Base-by-base conservation (phyloP, 2,888 invertebrate genomes). In the Dryadula phaetusa region DNA sequence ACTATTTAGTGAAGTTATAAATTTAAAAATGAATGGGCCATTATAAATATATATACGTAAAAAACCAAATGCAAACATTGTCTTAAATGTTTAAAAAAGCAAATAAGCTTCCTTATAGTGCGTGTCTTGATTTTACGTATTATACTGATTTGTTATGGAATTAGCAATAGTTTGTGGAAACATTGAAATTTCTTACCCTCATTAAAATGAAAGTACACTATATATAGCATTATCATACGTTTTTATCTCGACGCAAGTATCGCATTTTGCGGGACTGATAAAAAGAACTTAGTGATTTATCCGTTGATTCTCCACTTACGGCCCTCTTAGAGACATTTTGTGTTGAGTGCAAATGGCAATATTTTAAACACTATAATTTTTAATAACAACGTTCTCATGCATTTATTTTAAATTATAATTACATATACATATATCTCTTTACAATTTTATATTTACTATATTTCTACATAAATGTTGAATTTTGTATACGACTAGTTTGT, bases 1-100 rank as follows among this genome's bases (percentile, higher is more conserved):
- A 28, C 49, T 28, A 52, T 52, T 52, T 28, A 32, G 16, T 28
- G 28, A 16, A 28, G 52, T 32, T 16, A 52, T 28, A 28, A 52
- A 32, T 10, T 28, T 16, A 4, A 52, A 37, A 52, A 28, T 52
- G 4, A 52, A 32, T 52, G 16, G 5, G 3, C 22, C 3, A 16
- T 28, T 28, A n/a, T 25, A 25, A 16, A 25, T 47, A 25, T 8
- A 52, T 16, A 8, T 52, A 10, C 28, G 16, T 49, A 28, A n/a
- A 28, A 49, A 28, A 28, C 16, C 18, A 20, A 46, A 46, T 0
- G 20, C 10, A 46, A 46, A 46, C 12, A 0, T 7, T 3, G 8
- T 46, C 20, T 3, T 20, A 10, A 4, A 46, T 22, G 12, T 22
- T 14, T n/a, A n/a, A n/a, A n/a, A n/a, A n/a, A n/a, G n/a, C n/a